Evolutionary conservation across 2,888 invertebrate genomes (phyloP).

Genomic region (Altica lythri): DNA sequence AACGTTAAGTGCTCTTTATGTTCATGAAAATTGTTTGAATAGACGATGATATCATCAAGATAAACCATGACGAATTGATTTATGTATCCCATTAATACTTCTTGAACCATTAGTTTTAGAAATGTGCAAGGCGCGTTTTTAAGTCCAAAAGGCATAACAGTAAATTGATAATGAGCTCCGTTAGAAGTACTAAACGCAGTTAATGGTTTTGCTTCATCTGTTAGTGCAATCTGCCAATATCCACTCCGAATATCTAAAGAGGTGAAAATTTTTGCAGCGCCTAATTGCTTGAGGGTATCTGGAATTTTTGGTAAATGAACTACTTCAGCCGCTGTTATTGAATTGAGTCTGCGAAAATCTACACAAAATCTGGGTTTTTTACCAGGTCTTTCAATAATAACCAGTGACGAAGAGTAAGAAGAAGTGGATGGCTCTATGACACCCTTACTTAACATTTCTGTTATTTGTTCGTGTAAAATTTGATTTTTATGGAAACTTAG

Average conservation of each 20-base stretch:
- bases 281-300: slow-evolving; percentile 8
- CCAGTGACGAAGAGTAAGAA: slow-evolving; percentile 8
- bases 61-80: slow-evolving; percentile 14
- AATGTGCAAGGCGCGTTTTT: slow-evolving; percentile 19
- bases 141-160: slow-evolving; percentile 25
- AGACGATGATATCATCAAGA: slow-evolving; percentile 22
- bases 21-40: neutral
- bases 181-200: slow-evolving; percentile 23
- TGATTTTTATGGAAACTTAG: slow-evolving; percentile 1
- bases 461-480: slow-evolving; percentile 11
- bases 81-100: neutral
- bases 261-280: slow-evolving; percentile 1
- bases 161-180: slow-evolving; percentile 21
- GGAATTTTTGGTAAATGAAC: slow-evolving; percentile 2
- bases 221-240: slow-evolving; percentile 9
- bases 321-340: slow-evolving; percentile 1
- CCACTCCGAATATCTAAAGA: slow-evolving; percentile 9
- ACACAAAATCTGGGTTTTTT: slow-evolving; percentile 15
- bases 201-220: slow-evolving; percentile 1
- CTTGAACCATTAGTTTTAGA: slow-evolving; percentile 13
- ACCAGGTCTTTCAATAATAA: slow-evolving; percentile 1
- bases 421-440: slow-evolving; percentile 15
- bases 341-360: slow-evolving; percentile 7
- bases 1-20: slow-evolving; percentile 3
- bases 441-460: slow-evolving; percentile 11